Base-by-base conservation (phyloP, 2,888 invertebrate genomes). In the Formica aserva region DNA sequence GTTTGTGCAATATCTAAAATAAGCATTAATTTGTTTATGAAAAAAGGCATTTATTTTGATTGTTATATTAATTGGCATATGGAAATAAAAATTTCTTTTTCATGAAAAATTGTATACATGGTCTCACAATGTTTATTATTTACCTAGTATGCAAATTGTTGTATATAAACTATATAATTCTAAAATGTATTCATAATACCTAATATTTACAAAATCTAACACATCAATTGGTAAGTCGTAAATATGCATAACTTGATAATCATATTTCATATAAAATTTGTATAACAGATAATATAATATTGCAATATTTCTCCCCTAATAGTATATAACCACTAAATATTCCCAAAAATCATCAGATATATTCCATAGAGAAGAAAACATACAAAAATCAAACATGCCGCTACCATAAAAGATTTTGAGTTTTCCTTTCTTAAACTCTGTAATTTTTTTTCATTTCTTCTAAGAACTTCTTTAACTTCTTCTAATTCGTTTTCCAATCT, bases 401-500 rank as follows among this genome's bases (percentile, higher is more conserved):
- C 91, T 35, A 94, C 82, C 90, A 94, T 92, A 63, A 93, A 94
- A 2, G 92, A 90, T 84, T 90, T 91, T 35, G 92, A 92, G 80
- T 94, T 94, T 74, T 94, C 91, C 52, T 88, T 91, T 60, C 92
- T 88, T n/a, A 94, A 84, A 0, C 71, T 83, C 15, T 86, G 80
- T 62, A 94, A 83, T 83, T 89, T 87, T 45, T 93, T 87, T 88
- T 94, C 91, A 75, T 93, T 94, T 65, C 81, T 91, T 60, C 85
- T 89, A 29, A 94, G 87, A 26, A 92, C 87, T 18, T 90, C 81
- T 78, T 93, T 94, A 2, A 94, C 90, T 22, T 92, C 89, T 60
- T 91, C 91, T 55, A 94, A 87, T 77, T 94, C 93, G 1, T 84
- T 82, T 86, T 94, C 94, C 15, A 94, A 83, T 77, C 87, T 89